Conservation (phyloP, 2,113 vertebrate genomes). For the Phycodurus eques region DNA sequence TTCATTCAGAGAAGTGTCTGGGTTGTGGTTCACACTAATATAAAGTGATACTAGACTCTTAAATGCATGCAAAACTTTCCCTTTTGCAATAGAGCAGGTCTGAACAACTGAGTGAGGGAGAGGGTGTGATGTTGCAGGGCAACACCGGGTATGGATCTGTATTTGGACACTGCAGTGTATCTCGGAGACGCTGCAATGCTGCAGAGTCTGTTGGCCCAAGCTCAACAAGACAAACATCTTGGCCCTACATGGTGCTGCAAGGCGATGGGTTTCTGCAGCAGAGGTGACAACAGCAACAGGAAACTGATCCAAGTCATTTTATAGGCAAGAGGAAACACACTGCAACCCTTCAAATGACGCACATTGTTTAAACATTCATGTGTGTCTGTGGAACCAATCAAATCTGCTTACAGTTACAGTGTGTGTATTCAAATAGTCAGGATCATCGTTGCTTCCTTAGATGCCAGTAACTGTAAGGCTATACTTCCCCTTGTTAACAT, state of each 20-base stretch:
- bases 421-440: not conserved
- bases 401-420: not conserved
- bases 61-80: not conserved
- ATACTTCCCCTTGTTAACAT: constrained; percentile 25
- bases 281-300: constrained; percentile 59
- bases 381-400: constrained; percentile 39
- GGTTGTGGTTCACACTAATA: not conserved
- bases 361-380: constrained; percentile 63
- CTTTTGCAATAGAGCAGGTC: not conserved
- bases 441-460: constrained; percentile 3
- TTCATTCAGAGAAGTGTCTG: not conserved
- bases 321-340: constrained; percentile 57
- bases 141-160: constrained; percentile 9
- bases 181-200: constrained; percentile 16
- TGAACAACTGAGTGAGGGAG: not conserved
- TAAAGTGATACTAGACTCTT: not conserved
- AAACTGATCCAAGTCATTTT: constrained; percentile 55
- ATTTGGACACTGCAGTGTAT: not conserved
- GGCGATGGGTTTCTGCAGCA: constrained; percentile 36
- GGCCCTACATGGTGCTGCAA: constrained; percentile 55
- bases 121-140: constrained; percentile 14
- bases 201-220: constrained; percentile 14
- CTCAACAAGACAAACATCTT: constrained; percentile 47
- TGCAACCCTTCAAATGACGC: constrained; percentile 60
- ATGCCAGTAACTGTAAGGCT: constrained; percentile 8